Base-by-base conservation (phyloP, 2,797 vertebrate species). In the Distichodus sexfasciatus region DNA sequence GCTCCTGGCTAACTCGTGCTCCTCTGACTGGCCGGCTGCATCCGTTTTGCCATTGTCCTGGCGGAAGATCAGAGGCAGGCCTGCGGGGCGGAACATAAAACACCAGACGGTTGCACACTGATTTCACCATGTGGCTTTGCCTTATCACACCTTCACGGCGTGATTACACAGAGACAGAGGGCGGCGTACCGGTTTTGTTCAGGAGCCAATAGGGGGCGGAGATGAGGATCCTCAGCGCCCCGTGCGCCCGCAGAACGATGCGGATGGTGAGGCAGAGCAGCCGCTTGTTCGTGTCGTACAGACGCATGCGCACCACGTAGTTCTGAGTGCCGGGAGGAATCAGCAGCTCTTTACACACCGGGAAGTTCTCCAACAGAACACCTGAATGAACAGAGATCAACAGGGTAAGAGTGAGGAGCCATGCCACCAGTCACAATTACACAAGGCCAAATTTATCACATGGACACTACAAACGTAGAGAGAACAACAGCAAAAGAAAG, bases 261-360 rank as follows among this genome's bases (percentile, higher is more conserved):
- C 96, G 91, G 60, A 99, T 96, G 54, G 94, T 99, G 44, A 99
- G 91, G 40, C 93, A 95, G 0, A 99, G 87, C 76, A 95, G 94
- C 0, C 93, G 89, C 14, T 91, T 94, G 84, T 90, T 95, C 78
- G 81, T 75, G 4, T 99, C 96, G 0, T 99, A 99, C 10, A 99
- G 51, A 17, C 96, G 86, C 97, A 99, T 98, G 50, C 92, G 86
- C 0, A 99, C 97, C 75, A 96, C 93, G 0, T 99, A 99, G 85
- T 99, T 99, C 26, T 98, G 95, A 2, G 97, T 99, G 6, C 96
- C 96, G 0, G 94, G 94, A 2, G 97, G 97, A 46, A 99, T 98
- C 77, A 99, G 78, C 64, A 99, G 86, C 87, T 99, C 97, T 73
- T 98, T 99, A 84, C 97, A 99, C 2, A 88, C 2, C 0, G 94